Conservation (phyloP, 2,113 vertebrate species). For the Crypturellus undulatus region DNA sequence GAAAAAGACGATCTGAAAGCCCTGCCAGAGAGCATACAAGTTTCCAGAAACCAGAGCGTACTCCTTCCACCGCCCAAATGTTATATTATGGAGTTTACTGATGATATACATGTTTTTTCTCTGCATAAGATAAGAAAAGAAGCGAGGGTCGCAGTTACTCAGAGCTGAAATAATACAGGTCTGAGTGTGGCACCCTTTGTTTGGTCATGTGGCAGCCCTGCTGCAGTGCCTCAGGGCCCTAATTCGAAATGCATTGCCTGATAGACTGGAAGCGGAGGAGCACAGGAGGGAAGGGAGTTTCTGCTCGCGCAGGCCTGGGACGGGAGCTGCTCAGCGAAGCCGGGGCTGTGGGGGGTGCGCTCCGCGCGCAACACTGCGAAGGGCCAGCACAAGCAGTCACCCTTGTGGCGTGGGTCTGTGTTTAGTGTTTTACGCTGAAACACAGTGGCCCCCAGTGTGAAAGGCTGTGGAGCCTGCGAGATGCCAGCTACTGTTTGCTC, state of each 20-base stretch:
- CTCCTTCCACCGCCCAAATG: not conserved
- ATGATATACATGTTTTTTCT: rapidly evolving
- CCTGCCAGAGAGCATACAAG: not conserved
- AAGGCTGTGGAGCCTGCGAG: not conserved
- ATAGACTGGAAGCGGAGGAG: not conserved
- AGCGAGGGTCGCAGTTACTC: not conserved
- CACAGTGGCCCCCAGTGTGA: not conserved
- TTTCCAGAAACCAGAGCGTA: not conserved
- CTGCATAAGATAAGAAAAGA: not conserved
- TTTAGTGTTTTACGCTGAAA: not conserved
- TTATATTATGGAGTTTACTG: not conserved
- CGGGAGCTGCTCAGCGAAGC: not conserved
- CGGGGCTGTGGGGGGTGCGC: rapidly evolving
- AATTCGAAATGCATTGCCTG: not conserved
- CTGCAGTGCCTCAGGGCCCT: not conserved
- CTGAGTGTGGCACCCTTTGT: not conserved
- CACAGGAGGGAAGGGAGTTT: not conserved
- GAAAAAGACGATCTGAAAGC: not conserved
- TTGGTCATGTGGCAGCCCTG: not conserved
- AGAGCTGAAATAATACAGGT: not conserved
- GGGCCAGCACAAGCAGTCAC: not conserved
- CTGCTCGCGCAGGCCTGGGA: not conserved
- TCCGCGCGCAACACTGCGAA: not conserved
- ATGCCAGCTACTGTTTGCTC: conserved; percentile 37
- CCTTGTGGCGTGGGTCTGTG: not conserved